Base-by-base conservation (phyloP, 2,888 invertebrate genomes). In the Polyploca ridens region DNA sequence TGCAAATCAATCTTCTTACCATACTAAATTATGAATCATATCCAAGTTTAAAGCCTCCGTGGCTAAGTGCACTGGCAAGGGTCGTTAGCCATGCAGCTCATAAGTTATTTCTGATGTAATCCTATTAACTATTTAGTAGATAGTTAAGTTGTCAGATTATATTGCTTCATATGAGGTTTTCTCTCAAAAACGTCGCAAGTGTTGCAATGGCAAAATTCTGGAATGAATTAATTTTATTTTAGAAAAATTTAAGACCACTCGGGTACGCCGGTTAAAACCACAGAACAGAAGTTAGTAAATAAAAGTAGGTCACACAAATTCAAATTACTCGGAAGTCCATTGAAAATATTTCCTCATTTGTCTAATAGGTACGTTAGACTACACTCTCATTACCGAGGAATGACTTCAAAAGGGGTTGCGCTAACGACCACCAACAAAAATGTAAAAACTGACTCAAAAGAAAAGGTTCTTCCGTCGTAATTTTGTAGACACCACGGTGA, bases 81-180 rank as follows among this genome's bases (percentile, higher is more conserved):
- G 61, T 79, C 76, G 71, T 79, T 79, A 79, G 69, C 62, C 73
- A 69, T 67, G 69, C 75, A 66, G 66, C 69, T 69, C 72, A 66
- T 71, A 65, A 73, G 68, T 71, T 71, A 73, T 69, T 70, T 72
- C 65, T 72, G 73, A 72, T 71, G 60, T 74, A 66, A 71, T 66
- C 57, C 64, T 63, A 66, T 76, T 66, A 66, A 63, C 58, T 63
- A 71, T 74, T 75, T 68, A 69, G 64, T 54, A 62, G 27, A 27
- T 27, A 27, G 63, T 66, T 63, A 59, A 62, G 67, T 54, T 66
- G 65, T 64, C 64, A 59, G 62, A 58, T 54, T 49, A 59, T 54
- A 33, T 27, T 27, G n/a, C 54, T 54, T 10, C 16, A 2, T 54
- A 10, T 7, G 19, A 54, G 6, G 10, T 16, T n/a, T 46, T 27